These are phyloP conservation scores for Blera fallax DNA, from an alignment of 2,888 invertebrate species.

Conservation along the genomic window DNA sequence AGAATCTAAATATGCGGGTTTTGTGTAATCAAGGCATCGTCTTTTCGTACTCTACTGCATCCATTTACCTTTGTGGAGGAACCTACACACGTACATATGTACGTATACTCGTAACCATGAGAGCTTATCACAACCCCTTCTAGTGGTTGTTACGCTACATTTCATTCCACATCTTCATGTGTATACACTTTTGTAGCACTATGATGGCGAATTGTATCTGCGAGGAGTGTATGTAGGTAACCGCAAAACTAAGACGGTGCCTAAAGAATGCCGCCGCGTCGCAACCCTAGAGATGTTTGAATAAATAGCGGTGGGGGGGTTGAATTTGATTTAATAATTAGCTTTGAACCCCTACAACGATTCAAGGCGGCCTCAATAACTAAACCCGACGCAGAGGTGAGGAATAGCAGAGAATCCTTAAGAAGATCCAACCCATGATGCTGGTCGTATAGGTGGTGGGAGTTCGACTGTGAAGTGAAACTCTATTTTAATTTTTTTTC, in stretches of 20 bases:
- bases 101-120: constrained; percentile 30
- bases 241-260: constrained; percentile 62
- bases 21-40: constrained; percentile 66
- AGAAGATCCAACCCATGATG: constrained; percentile 35
- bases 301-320: constrained; percentile 5
- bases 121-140: constrained; percentile 58
- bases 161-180: constrained; percentile 40
- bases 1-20: constrained; percentile 66
- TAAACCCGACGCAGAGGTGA: constrained; percentile 19
- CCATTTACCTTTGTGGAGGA: constrained; percentile 54
- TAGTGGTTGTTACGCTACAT: constrained; percentile 55
- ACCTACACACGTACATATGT: background rate
- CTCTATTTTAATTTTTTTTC: constrained; percentile 15
- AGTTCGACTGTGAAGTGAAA: background rate
- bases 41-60: constrained; percentile 45
- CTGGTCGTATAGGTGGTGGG: background rate
- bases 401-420: constrained; percentile 38
- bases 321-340: constrained; percentile 67
- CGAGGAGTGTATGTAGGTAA: constrained; percentile 37
- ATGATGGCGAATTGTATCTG: constrained; percentile 21
- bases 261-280: constrained; percentile 20
- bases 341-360: constrained; percentile 45
- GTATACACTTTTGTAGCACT: constrained; percentile 48
- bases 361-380: constrained; percentile 45
- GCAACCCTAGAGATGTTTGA: constrained; percentile 1